Evolutionary conservation across 1,140 invertebrate genomes (phyloP), one percentile per base, ranked within the genome.

Genomic region (Choristoneura fumiferana): DNA sequence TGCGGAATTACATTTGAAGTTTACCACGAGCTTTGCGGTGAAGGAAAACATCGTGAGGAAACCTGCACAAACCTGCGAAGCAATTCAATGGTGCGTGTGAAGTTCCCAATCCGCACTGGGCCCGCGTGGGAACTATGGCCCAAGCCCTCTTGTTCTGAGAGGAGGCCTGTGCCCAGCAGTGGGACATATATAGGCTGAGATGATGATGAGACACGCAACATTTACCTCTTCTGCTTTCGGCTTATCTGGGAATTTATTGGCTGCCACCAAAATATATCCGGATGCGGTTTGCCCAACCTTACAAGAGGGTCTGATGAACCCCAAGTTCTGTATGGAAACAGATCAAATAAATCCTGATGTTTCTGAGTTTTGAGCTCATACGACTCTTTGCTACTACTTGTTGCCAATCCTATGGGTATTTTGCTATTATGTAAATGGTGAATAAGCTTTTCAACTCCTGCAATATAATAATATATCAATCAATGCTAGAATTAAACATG

Each of bases 221-320:
- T 34, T 56, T 72, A 92, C 91, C 67, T 92, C 82, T 58, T 90
- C 86, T 15, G 91, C 87, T 4, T 80, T 57, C 8, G 93, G 93
- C 57, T 87, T 90, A 60, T 92, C 90, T 8, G 89, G 71, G 84
- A 97, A 96, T 58, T 94, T 89, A 22, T 84, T 83, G 4, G 94
- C 94, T 62, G 93, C 93, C 1, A 95, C 90, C 9, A 94, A 76
- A 95, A 97, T 69, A 95, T 94, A 76, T 96, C 95, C 0, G 95
- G 95, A 37, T 89, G 88, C 3, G 95, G 95, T 89, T 97, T 96
- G 8, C 95, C 94, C 55, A 89, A 84, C 65, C 93, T 93, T 0
- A 96, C 94, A 60, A 94, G 92, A 1, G 94, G 92, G 77, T 96
- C 95, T 43, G 92, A 92, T 10, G 93, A 92, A 13, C 92, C 94